Base-by-base conservation (phyloP, 2,888 invertebrate species). In the Gari tellinella region DNA sequence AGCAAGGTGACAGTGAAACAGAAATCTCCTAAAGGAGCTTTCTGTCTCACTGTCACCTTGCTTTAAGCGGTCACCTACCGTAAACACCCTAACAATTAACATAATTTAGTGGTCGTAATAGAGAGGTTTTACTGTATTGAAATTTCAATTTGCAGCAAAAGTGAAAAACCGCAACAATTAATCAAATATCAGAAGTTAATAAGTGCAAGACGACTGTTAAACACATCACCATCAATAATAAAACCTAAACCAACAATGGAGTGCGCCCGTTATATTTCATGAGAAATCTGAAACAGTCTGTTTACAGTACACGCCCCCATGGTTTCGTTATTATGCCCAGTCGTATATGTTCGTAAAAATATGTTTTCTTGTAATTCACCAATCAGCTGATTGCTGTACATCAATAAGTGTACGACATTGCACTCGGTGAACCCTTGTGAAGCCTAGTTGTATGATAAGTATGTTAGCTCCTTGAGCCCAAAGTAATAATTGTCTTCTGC, bases 331-430 rank as follows among this genome's bases (percentile, higher is more conserved):
- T 21, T 14, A 48, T 12, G 12, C 23, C n/a, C 48, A 2, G 4
- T 10, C 31, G 21, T 48, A 48, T 48, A 21, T 19, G 48, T 48
- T 17, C 23, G 19, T 19, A 31, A 19, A 48, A 48, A 48, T 48
- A 48, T 48, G 21, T 48, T 48, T 48, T 48, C 23, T 19, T 19
- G 21, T 12, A 17, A 4, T 43, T 43, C n/a, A 48, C 4, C 15
- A 19, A 48, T 48, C 48, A 48, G 48, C 48, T 48, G 48, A 48
- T 48, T 23, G 48, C 21, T 23, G 19, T 14, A 48, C 48, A 23
- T 48, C 48, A 48, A 48, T 48, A 48, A 48, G 21, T 19, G 19
- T 48, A 48, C 21, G 21, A 48, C 21, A 21, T 48, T 48, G 48
- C 48, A 48, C 48, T 23, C 4, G 23, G 21, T 48, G 21, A 48